Conservation (phyloP, 1,140 invertebrate species). For the Helicorthomorpha holstii region DNA sequence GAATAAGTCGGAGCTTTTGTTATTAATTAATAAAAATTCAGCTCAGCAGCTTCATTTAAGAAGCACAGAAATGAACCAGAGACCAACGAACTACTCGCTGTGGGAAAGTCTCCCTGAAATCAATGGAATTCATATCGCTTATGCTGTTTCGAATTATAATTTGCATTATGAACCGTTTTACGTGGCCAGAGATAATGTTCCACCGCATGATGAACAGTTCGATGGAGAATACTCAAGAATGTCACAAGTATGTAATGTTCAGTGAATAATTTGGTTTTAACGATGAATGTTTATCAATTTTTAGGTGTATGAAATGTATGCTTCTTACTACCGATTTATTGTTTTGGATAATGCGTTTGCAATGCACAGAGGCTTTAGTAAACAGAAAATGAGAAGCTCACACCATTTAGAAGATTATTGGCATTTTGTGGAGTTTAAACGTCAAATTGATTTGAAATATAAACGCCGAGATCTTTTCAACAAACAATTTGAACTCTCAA, state of each 20-base stretch:
- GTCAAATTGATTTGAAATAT: too few relatives aligned
- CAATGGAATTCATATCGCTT: conserved; percentile 42
- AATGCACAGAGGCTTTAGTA: too few relatives aligned
- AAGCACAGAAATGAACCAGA: conserved; percentile 83
- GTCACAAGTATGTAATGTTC: conserved; percentile 84
- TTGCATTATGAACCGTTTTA: conserved; percentile 90
- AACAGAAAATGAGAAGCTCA: too few relatives aligned
- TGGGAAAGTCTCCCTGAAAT: conserved; percentile 30
- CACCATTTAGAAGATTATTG: too few relatives aligned
- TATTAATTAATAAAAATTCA: conserved; percentile 50
- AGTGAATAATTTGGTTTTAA: too few relatives aligned
- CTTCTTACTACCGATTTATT: too few relatives aligned
- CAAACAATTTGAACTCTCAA: too few relatives aligned
- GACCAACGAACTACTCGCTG: conserved; percentile 80
- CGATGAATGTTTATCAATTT: too few relatives aligned
- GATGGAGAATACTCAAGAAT: conserved; percentile 85
- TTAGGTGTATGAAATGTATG: too few relatives aligned
- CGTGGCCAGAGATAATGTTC: conserved; percentile 60
- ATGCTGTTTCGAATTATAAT: conserved; percentile 64
- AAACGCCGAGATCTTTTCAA: too few relatives aligned
- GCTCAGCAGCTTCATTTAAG: conserved; percentile 82
- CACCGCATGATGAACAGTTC: conserved; percentile 77
- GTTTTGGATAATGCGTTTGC: too few relatives aligned
- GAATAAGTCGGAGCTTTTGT: conserved; percentile 56
- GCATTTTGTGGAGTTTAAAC: too few relatives aligned